A percentile compares a stretch with the other conserved stretches of the same genome.
phyloP scores from a whole-genome alignment of 2,113 vertebrate species.

The Pelvicachromis taeniatus region DNA sequence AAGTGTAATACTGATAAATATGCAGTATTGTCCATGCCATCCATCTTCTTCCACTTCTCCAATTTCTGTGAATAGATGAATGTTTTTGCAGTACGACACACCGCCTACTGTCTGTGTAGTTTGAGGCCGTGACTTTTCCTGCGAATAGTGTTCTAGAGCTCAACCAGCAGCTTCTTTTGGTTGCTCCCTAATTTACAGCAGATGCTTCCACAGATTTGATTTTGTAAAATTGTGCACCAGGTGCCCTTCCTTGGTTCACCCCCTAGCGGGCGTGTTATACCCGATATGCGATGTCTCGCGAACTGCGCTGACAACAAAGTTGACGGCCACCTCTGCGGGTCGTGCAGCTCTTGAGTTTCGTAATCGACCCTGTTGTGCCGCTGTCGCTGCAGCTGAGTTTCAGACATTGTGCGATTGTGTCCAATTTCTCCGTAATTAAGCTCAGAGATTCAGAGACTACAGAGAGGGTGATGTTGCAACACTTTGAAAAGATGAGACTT shows the following conservation, averaged over 20 bases:
- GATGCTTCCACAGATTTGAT: background rate
- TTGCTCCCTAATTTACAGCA: background rate
- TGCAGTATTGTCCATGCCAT: background rate
- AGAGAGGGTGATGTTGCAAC: background rate
- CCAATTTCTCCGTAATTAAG: background rate
- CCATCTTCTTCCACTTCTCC: background rate
- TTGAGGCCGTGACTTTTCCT: background rate
- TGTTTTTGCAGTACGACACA: background rate
- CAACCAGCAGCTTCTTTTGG: background rate
- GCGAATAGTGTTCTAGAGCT: background rate
- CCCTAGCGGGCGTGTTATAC: background rate
- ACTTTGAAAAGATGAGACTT: background rate
- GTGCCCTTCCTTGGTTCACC: background rate
- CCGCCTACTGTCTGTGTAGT: background rate
- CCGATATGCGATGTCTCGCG: background rate
- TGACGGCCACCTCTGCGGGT: background rate
- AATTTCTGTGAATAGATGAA: background rate
- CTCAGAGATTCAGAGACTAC: background rate
- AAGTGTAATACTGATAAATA: background rate
- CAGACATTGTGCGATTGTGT: background rate
- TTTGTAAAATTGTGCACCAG: background rate
- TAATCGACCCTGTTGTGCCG: background rate
- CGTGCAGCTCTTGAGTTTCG: background rate
- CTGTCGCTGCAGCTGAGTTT: background rate
- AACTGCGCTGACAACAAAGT: background rate